phyloP scores from a whole-genome alignment of 2,797 vertebrate genomes.

The Girardinus metallicus region DNA sequence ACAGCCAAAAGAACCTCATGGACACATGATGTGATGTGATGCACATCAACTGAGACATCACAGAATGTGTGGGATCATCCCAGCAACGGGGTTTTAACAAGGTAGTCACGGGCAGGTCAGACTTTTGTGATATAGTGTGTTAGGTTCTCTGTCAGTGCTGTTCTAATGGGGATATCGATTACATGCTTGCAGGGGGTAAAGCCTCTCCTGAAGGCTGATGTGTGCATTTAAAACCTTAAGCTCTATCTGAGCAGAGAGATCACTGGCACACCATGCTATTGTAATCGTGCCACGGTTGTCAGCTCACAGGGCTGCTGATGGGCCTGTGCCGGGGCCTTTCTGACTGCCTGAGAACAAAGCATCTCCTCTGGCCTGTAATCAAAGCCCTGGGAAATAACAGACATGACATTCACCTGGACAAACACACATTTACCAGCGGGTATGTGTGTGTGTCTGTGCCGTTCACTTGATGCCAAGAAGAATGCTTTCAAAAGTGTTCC shows the following conservation, averaged over 20 bases:
- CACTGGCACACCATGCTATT: slow-evolving; percentile 59
- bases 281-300: slow-evolving; percentile 71
- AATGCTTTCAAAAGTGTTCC: slow-evolving; percentile 35
- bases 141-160: slow-evolving; percentile 61
- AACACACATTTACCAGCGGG: slow-evolving; percentile 47
- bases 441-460: slow-evolving; percentile 18
- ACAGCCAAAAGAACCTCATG: neutral
- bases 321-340: slow-evolving; percentile 58
- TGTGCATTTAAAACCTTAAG: slow-evolving; percentile 73
- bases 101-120: slow-evolving; percentile 24
- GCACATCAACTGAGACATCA: slow-evolving; percentile 43
- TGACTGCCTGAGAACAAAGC: slow-evolving; percentile 78
- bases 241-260: slow-evolving; percentile 61
- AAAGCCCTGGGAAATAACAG: slow-evolving; percentile 81
- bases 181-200: slow-evolving; percentile 70
- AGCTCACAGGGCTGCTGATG: slow-evolving; percentile 62
- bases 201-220: slow-evolving; percentile 54
- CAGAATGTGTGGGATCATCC: slow-evolving; percentile 47
- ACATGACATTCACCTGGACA: slow-evolving; percentile 72
- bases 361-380: slow-evolving; percentile 79
- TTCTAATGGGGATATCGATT: slow-evolving; percentile 74
- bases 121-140: slow-evolving; percentile 60
- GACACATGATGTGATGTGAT: slow-evolving; percentile 12
- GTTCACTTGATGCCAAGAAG: slow-evolving; percentile 31
- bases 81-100: slow-evolving; percentile 34